Evolutionary conservation across 2,113 vertebrate genomes (phyloP).

Genomic region (Myodes glareolus): DNA sequence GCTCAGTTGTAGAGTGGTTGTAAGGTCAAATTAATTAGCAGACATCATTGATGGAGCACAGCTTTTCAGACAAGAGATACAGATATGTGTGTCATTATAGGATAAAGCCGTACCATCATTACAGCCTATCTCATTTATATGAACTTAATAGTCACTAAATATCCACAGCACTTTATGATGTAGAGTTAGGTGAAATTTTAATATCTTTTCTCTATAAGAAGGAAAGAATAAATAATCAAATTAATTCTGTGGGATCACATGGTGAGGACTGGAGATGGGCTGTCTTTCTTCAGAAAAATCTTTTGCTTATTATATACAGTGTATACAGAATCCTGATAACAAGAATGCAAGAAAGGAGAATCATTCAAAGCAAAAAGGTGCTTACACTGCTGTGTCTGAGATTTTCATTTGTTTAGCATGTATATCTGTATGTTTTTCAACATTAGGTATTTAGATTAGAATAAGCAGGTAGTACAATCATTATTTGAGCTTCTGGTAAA

Average conservation of each 20-base stretch:
- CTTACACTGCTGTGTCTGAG: neutral
- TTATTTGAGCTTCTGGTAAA: neutral
- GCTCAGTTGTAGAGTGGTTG: neutral
- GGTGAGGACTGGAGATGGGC: neutral
- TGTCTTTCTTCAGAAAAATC: neutral
- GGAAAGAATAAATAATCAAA: neutral
- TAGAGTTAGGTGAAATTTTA: neutral
- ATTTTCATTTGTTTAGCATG: neutral
- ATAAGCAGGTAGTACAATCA: neutral
- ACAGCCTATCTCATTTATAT: neutral
- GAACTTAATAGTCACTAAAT: neutral
- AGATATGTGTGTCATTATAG: neutral
- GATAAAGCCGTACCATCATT: neutral
- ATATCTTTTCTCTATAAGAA: neutral
- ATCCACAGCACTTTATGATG: neutral
- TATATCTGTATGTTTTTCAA: neutral
- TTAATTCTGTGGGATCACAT: neutral
- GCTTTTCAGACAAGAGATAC: neutral
- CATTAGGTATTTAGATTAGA: neutral
- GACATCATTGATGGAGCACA: neutral
- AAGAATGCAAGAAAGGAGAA: neutral
- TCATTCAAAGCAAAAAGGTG: neutral
- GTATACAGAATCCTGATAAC: neutral
- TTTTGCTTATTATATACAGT: neutral
- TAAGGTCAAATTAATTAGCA: neutral